These are phyloP conservation scores for Mormyrops attenuatus DNA, from an alignment of 2,797 vertebrate species.

Conservation along the genomic window DNA sequence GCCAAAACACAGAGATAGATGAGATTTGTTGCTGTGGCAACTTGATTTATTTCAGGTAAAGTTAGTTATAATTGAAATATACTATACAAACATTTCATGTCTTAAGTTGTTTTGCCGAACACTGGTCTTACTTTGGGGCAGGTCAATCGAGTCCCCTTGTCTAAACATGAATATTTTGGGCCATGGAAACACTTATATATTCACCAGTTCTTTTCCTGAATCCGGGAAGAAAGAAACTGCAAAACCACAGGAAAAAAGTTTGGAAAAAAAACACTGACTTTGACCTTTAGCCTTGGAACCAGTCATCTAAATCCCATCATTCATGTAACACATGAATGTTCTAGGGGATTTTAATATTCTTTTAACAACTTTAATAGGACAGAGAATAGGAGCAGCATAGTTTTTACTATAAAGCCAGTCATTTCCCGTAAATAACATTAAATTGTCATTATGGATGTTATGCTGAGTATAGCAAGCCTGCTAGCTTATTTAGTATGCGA, in stretches of 20 bases:
- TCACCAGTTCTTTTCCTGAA: not conserved
- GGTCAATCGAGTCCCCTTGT: not conserved
- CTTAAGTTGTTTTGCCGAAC: not conserved
- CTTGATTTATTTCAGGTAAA: not conserved
- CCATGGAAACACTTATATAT: not conserved
- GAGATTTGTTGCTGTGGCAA: not conserved
- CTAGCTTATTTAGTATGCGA: not conserved
- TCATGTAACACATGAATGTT: not conserved
- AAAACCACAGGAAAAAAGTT: not conserved
- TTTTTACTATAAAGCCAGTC: constrained; percentile 14
- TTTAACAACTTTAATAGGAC: not conserved
- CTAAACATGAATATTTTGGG: not conserved
- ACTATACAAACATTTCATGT: not conserved
- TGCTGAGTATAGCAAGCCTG: not conserved
- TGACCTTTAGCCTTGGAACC: not conserved
- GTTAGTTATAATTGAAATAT: not conserved
- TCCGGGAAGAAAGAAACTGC: not conserved
- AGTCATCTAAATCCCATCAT: not conserved
- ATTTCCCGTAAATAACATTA: not conserved
- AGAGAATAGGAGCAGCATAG: not conserved
- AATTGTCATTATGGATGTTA: not conserved
- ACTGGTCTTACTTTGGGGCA: not conserved
- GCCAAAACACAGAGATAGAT: not conserved
- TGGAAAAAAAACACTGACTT: not conserved
- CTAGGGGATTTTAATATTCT: not conserved